Percentiles rank a stretch among this genome's conserved stretches.
Conservation (phyloP, 1,140 invertebrate genomes). For the Drosophila orosa region DNA sequence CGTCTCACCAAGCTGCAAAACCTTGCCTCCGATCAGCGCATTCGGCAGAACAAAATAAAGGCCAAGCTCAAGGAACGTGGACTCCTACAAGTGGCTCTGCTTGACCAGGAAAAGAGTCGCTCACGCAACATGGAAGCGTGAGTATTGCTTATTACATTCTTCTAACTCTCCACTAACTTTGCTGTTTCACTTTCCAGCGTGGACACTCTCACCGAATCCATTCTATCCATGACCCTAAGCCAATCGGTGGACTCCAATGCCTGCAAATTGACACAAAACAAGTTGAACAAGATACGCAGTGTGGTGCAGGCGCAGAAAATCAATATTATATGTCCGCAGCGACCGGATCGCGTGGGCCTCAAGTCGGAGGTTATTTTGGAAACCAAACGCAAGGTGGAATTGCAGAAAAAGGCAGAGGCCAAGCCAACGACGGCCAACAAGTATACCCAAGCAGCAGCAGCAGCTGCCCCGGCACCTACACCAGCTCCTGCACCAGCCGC, state of each 20-base stretch:
- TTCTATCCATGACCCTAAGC: constrained; percentile 70
- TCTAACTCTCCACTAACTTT: no score
- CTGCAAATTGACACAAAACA: constrained; percentile 58
- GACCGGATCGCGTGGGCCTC: constrained; percentile 75
- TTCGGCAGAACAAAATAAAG: constrained; percentile 84
- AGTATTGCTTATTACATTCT: not conserved
- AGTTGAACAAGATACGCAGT: constrained; percentile 60
- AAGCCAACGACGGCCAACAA: constrained; percentile 59
- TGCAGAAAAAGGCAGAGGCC: constrained; percentile 41
- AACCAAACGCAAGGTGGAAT: constrained; percentile 62
- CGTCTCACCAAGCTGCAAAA: constrained; percentile 88
- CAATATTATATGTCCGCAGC: constrained; percentile 72
- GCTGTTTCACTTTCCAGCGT: constrained; percentile 34
- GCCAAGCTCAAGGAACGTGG: constrained; percentile 68
- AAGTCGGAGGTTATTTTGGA: constrained; percentile 82
- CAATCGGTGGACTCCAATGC: constrained; percentile 61
- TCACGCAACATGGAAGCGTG: constrained; percentile 60
- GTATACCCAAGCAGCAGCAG: constrained; percentile 39
- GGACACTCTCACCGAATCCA: constrained; percentile 77
- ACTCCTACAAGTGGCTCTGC: constrained; percentile 48
- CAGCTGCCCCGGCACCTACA: not conserved
- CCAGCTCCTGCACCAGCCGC: constrained; percentile 27
- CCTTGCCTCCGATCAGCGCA: constrained; percentile 85
- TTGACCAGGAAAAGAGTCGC: constrained; percentile 59
- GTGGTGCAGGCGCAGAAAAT: constrained; percentile 59